Conservation (phyloP, 2,113 vertebrate genomes). For the Actenoides hombroni region DNA sequence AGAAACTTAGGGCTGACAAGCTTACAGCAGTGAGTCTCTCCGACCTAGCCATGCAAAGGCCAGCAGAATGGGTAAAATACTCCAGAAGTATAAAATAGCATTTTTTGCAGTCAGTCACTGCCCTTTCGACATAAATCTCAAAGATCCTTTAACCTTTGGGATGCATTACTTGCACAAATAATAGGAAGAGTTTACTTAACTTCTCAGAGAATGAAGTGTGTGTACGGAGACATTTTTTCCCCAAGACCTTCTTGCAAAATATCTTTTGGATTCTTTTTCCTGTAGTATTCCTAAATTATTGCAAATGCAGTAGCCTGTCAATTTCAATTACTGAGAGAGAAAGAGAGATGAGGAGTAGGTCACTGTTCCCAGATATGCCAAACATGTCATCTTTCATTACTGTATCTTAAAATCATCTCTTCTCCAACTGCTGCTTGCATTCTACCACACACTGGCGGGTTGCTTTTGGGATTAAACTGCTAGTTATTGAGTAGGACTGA, state of each 20-base stretch:
- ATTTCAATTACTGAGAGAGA: not conserved
- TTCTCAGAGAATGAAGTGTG: not conserved
- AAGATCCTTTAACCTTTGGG: not conserved
- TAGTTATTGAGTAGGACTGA: not conserved
- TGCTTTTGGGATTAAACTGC: not conserved
- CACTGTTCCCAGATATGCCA: constrained; percentile 1
- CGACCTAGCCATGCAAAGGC: not conserved
- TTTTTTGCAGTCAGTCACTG: not conserved
- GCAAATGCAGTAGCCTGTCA: constrained; percentile 31
- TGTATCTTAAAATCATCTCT: not conserved
- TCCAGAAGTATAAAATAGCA: not conserved
- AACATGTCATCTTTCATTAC: constrained; percentile 44
- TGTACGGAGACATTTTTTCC: not conserved
- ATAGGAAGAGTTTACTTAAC: not conserved
- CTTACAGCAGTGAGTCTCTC: not conserved
- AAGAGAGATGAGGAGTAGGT: constrained; percentile 1
- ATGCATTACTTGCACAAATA: not conserved
- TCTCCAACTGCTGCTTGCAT: not conserved
- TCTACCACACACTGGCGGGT: not conserved
- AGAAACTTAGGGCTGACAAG: not conserved
- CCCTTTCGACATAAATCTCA: not conserved
- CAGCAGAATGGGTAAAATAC: not conserved
- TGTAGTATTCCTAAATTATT: not conserved
- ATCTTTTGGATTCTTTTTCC: not conserved
- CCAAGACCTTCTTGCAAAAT: not conserved